phyloP scores from a whole-genome alignment of 2,113 vertebrate species.

The Oncorhynchus masou region DNA sequence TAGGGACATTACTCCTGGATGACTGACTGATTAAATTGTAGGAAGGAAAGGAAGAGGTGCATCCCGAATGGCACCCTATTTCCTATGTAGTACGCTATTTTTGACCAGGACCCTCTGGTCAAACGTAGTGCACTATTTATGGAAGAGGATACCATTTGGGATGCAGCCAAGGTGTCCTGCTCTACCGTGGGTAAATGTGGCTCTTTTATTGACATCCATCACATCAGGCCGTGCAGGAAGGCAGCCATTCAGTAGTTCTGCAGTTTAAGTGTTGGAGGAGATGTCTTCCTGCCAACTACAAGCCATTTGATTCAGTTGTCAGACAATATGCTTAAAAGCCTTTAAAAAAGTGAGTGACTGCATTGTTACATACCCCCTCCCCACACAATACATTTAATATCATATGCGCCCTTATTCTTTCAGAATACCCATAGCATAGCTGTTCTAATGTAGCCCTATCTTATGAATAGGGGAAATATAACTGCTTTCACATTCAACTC shows the following conservation, averaged over 20 bases:
- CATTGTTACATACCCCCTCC: constrained; percentile 18
- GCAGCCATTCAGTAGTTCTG: constrained; percentile 28
- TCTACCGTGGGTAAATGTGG: constrained; percentile 62
- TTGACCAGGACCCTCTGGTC: too few species aligned
- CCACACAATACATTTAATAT: not conserved
- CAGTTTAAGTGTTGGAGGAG: constrained; percentile 51
- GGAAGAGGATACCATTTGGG: too few species aligned
- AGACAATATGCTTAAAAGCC: constrained; percentile 51
- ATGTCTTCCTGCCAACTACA: constrained; percentile 49
- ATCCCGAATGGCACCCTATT: too few species aligned
- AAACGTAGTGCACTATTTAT: too few species aligned
- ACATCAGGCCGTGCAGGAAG: not conserved
- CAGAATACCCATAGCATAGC: constrained; percentile 3
- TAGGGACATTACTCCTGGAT: constrained; percentile 74
- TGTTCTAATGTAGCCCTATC: constrained; percentile 2
- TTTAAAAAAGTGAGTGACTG: constrained; percentile 26
- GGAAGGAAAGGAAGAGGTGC: constrained; percentile 32
- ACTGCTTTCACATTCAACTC: not conserved
- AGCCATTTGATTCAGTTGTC: constrained; percentile 40
- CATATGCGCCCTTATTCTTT: constrained; percentile 5
- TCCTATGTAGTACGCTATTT: too few species aligned
- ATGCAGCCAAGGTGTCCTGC: constrained; percentile 55
- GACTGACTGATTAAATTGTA: constrained; percentile 77
- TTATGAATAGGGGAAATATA: constrained; percentile 14
- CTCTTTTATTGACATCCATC: constrained; percentile 68